Evolutionary conservation across 1,140 invertebrate species (phyloP), one percentile per base, ranked within the genome.

Genomic region (Drosophila yakuba): DNA sequence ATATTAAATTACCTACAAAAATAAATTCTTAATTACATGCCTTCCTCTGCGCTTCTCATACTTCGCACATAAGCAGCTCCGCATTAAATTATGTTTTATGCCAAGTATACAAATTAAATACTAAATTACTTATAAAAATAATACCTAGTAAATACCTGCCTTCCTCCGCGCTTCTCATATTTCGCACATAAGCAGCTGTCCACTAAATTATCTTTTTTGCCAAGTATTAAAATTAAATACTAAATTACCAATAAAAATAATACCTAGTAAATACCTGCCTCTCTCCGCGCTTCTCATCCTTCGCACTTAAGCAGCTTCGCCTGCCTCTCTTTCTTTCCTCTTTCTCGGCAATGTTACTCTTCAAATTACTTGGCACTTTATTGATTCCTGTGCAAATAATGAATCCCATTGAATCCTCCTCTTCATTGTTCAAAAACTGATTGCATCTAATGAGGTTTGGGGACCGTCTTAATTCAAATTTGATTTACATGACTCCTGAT

Each of bases 331-430:
- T 15, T n/a, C 12, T 20, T 20, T 20, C 15, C 11, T 52, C 28
- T 52, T 52, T 36, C 32, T 52, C 50, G 17, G 10, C 28, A 36
- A 15, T 52, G 20, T 36, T 41, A 32, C 6, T 11, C 56, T 2
- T 5, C 20, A 12, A 68, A 57, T 28, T 28, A 71, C 44, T 50
- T 43, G 44, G 3, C 35, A 57, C 50, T 41, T 69, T 58, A 43
- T 71, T 69, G 36, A 57, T 69, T 48, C 28, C 25, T 10, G 35
- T 63, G 39, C 43, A 11, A 17, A 17, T 17, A 17, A 17, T 20
- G 28, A 10, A 3, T 8, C 32, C 4, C 8, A 15, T 50, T 50
- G 1, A 17, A 32, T 17, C 25, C 48, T 15, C 45, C 48, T 28
- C 45, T 35, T 35, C 10, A 1, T 5, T 28, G 48, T 50, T 50